These are phyloP conservation scores for Apodemus agrarius DNA, from an alignment of 2,797 vertebrate species.

Conservation along the genomic window DNA sequence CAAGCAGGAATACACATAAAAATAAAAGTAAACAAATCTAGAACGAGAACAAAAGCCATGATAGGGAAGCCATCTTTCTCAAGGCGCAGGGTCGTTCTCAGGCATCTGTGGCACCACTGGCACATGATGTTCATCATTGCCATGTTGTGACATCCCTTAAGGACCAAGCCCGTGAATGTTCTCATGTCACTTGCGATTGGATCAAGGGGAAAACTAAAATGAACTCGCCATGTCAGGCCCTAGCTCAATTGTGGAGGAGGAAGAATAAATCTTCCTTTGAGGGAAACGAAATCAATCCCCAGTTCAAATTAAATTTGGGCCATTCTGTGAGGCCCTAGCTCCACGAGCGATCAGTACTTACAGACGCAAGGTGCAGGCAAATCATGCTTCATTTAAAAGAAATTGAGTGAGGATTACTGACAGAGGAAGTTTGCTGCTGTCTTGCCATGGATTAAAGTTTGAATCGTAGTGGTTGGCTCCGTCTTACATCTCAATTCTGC, in stretches of 20 bases:
- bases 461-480: slow-evolving; percentile 83
- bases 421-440: slow-evolving; percentile 84
- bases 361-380: slow-evolving; percentile 83
- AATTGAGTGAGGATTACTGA: slow-evolving; percentile 86
- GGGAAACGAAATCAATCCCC: slow-evolving; percentile 87
- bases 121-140: background rate
- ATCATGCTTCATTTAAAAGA: slow-evolving; percentile 88
- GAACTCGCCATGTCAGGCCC: slow-evolving; percentile 87
- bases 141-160: slow-evolving; percentile 73
- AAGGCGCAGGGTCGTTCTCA: slow-evolving; percentile 31
- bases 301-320: slow-evolving; percentile 89
- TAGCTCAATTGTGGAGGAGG: slow-evolving; percentile 85
- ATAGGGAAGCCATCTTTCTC: slow-evolving; percentile 48
- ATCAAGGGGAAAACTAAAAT: slow-evolving; percentile 85
- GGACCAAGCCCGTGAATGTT: slow-evolving; percentile 81
- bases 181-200: slow-evolving; percentile 81
- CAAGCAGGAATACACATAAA: background rate
- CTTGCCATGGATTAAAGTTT: slow-evolving; percentile 85
- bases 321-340: slow-evolving; percentile 86
- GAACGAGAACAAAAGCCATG: background rate
- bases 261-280: slow-evolving; percentile 85
- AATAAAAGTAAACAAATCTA: background rate
- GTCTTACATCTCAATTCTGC: slow-evolving; percentile 82
- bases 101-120: slow-evolving; percentile 67
- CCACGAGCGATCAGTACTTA: slow-evolving; percentile 85